Conservation (phyloP, 2,888 invertebrate genomes). For the Drosophila neutralis region DNA sequence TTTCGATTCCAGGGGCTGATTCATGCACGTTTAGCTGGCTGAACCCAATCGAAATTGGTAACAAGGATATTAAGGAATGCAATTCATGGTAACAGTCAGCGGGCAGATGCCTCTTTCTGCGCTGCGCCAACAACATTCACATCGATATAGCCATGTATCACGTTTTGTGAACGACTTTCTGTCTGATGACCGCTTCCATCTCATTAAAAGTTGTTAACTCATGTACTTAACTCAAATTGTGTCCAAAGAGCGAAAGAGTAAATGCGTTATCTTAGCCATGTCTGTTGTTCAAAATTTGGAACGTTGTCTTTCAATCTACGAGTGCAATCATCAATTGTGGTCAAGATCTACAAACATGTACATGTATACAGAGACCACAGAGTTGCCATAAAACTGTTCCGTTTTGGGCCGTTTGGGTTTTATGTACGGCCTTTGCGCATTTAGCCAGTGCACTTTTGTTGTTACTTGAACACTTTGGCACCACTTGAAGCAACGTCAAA, state of each 20-base stretch:
- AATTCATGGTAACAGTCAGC: not conserved
- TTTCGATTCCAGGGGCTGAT: slow-evolving; percentile 24
- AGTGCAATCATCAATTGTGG: not conserved
- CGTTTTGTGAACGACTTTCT: not conserved
- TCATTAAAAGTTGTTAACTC: not conserved
- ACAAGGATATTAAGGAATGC: not conserved
- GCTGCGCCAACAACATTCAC: not conserved
- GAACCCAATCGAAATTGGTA: slow-evolving; percentile 2
- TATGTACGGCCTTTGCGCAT: not conserved
- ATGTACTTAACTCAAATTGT: not conserved
- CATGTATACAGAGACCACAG: not conserved
- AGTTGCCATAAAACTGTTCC: not conserved
- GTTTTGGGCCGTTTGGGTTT: not conserved
- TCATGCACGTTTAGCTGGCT: slow-evolving; percentile 15
- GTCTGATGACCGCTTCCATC: not conserved
- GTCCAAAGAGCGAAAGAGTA: not conserved
- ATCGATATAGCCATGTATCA: not conserved
- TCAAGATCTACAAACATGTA: not conserved
- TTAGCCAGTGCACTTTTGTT: slow-evolving; percentile 1
- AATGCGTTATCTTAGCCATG: not conserved
- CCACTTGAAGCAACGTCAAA: slow-evolving; percentile 65
- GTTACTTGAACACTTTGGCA: slow-evolving; percentile 55
- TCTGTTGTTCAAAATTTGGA: not conserved
- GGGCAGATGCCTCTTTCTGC: not conserved
- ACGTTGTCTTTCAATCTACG: not conserved